phyloP scores from a whole-genome alignment of 35 echinoderm and acorn worm species.

The Chiridota heheva region DNA sequence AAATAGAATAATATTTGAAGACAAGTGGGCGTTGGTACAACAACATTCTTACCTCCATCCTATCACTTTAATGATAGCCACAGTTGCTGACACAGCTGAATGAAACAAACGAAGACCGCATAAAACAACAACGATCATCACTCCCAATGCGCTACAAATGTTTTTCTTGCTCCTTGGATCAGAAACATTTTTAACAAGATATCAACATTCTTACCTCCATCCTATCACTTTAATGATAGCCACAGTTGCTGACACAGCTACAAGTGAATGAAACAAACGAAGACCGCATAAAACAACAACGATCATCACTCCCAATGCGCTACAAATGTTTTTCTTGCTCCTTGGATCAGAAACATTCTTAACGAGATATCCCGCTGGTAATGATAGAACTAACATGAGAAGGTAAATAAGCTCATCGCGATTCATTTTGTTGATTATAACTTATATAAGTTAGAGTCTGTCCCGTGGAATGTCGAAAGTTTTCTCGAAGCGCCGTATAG shows the following conservation, averaged over 20 bases:
- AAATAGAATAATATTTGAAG: too few species aligned
- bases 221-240: constrained; percentile 65
- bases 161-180: not conserved
- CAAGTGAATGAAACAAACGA: constrained; percentile 68
- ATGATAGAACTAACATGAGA: constrained; percentile 73
- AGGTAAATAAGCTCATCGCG: constrained; percentile 80
- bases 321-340: constrained; percentile 67
- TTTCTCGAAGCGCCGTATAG: too few species aligned
- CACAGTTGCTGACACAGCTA: constrained; percentile 52
- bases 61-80: constrained; percentile 54
- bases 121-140: constrained; percentile 52
- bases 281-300: constrained; percentile 62
- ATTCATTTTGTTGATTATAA: constrained; percentile 56
- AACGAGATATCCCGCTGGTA: constrained; percentile 73
- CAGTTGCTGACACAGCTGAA: constrained; percentile 57
- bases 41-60: not conserved
- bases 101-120: constrained; percentile 75
- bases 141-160: constrained; percentile 40
- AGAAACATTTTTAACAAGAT: not conserved
- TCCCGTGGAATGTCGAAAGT: too few species aligned
- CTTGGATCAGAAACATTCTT: constrained; percentile 37
- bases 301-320: constrained; percentile 56
- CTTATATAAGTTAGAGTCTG: too few species aligned
- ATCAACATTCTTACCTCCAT: constrained; percentile 27
- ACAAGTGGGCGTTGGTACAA: too few species aligned